Percentiles rank a stretch among this genome's conserved stretches.
These are phyloP conservation scores for Catharus ustulatus DNA, from an alignment of 2,797 vertebrate genomes.

Conservation along the genomic window DNA sequence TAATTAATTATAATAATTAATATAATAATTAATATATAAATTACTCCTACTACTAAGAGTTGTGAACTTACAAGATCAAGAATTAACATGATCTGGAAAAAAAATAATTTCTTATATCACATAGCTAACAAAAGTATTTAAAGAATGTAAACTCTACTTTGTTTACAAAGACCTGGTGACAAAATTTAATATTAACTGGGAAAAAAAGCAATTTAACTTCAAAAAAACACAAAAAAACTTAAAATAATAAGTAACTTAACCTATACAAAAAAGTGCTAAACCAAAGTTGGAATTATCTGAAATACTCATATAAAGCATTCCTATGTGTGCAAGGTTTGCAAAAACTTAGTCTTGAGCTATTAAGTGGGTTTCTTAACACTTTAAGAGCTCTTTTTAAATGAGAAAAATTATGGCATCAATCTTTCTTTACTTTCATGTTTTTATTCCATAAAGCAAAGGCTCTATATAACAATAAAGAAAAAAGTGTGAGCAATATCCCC, in stretches of 20 bases:
- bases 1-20: not conserved
- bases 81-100: not conserved
- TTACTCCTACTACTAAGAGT: not conserved
- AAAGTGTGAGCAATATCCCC: not conserved
- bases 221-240: accelerated
- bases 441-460: not conserved
- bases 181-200: not conserved
- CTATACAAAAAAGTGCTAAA: not conserved
- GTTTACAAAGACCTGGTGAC: not conserved
- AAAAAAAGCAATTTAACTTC: not conserved
- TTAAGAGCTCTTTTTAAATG: not conserved
- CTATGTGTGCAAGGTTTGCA: not conserved
- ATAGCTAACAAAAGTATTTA: not conserved
- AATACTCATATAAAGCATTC: not conserved
- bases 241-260: not conserved
- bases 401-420: not conserved
- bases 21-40: not conserved
- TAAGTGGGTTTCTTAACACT: not conserved
- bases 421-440: not conserved
- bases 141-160: not conserved
- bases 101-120: not conserved
- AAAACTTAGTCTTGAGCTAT: not conserved
- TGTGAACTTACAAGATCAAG: not conserved
- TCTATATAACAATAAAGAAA: not conserved
- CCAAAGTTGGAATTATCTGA: not conserved